Evolutionary conservation across 1,140 invertebrate species (phyloP), one percentile per base, ranked within the genome.

Genomic region (Tetragonula clypearis): DNA sequence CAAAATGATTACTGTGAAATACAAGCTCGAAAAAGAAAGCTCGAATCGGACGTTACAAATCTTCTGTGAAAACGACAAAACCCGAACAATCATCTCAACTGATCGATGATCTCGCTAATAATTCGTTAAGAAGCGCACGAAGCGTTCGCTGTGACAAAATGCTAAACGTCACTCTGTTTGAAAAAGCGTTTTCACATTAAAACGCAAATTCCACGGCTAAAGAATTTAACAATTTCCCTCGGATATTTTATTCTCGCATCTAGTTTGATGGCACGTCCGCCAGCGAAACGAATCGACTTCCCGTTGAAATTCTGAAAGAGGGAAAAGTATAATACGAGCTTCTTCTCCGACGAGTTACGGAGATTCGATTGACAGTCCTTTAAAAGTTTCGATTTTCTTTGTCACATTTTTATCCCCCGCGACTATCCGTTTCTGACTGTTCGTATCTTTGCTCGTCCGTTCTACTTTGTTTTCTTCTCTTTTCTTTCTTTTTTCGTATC

Each of bases 331-430:
- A 19, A 35, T 11, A n/a, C 19, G 41, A 60, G 75, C 66, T 79
- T 26, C 41, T 79, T 66, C 58, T 21, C 17, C 49, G 26, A 35
- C 49, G 49, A 56, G 26, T 69, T 79, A 35, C 60, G 26, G 53
- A 14, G 65, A 79, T 68, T 53, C 65, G 62, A 79, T 79, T 35
- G 68, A 69, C 62, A 68, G 65, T 35, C 65, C 55, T 30, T 75
- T 30, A 41, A 82, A 35, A 75, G 72, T n/a, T 26, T 55, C 55
- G 23, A 77, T 71, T 58, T 77, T 83, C 60, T 55, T 30, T 53
- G n/a, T 23, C 26, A 49, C n/a, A 11, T 66, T 66, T 68, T 66
- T 58, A 5, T 56, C 35, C 23, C 26, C 26, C 30, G 5, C 41
- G 6, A 72, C 68, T 56, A 21, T 21, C 35, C 15, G 15, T 21